Evolutionary conservation across 2,113 vertebrate species (phyloP).

Genomic region (Patagioenas fasciata): DNA sequence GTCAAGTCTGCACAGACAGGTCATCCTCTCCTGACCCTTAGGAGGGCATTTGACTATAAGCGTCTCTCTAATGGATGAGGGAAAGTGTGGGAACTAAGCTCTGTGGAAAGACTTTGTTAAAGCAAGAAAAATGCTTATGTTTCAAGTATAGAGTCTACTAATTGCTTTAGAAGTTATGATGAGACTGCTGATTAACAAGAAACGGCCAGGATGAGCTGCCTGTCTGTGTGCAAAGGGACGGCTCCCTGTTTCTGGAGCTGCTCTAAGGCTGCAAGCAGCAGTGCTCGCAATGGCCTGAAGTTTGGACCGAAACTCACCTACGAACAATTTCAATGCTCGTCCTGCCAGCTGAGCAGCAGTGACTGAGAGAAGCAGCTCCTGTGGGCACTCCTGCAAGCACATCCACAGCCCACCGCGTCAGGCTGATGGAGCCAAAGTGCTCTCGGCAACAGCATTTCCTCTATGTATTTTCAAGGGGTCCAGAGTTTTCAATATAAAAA

Average conservation of each 20-base stretch:
- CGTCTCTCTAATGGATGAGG: neutral
- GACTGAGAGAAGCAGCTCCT: neutral
- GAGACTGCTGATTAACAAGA: neutral
- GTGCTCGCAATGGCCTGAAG: neutral
- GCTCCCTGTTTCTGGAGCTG: neutral
- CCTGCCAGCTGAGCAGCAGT: neutral
- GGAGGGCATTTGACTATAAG: neutral
- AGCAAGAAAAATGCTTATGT: neutral
- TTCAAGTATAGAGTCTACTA: neutral
- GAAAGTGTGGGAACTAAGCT: slow-evolving; percentile 63
- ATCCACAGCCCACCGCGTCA: neutral
- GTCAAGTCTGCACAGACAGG: slow-evolving; percentile 34
- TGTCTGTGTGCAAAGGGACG: neutral
- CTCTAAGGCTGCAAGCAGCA: neutral
- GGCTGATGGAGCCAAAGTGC: neutral
- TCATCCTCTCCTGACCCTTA: slow-evolving; percentile 51
- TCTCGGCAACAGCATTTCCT: neutral
- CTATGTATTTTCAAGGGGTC: neutral
- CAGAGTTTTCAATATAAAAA: neutral
- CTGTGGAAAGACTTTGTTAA: slow-evolving; percentile 2
- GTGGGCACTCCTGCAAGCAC: neutral
- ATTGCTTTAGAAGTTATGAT: neutral
- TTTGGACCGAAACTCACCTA: neutral
- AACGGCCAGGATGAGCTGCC: neutral
- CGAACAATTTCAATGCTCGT: neutral